These are phyloP conservation scores for Piaya cayana DNA, from an alignment of 2,113 vertebrate species.

Conservation along the genomic window DNA sequence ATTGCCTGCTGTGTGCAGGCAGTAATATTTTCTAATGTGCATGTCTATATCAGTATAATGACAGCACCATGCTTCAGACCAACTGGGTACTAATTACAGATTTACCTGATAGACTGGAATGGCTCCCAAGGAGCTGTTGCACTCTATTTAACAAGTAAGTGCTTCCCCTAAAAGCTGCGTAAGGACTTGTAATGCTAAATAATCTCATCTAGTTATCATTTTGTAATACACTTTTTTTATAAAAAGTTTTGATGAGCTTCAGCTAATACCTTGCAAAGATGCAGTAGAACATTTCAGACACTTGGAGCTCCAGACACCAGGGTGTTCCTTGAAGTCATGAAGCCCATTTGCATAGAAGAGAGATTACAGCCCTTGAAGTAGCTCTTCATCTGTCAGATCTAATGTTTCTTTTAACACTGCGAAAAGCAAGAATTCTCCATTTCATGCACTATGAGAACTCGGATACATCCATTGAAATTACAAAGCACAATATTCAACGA, in stretches of 20 bases:
- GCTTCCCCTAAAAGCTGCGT: constrained; percentile 9
- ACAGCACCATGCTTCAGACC: constrained; percentile 29
- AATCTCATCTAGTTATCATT: neutral
- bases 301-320: fast-evolving
- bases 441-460: neutral
- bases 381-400: neutral
- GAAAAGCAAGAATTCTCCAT: neutral
- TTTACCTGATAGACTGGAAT: constrained; percentile 49
- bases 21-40: constrained; percentile 21
- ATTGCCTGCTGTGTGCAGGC: constrained; percentile 28
- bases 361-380: neutral
- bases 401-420: neutral
- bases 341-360: neutral
- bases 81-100: constrained; percentile 61
- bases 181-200: neutral
- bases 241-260: neutral
- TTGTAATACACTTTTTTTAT: neutral
- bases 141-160: constrained; percentile 25
- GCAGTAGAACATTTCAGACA: neutral
- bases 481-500: neutral
- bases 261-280: neutral
- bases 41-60: constrained; percentile 21
- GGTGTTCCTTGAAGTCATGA: neutral
- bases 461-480: neutral
- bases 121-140: constrained; percentile 42